These are phyloP conservation scores for Ditylenchus dipsaci DNA, from an alignment of 1,140 invertebrate genomes.

Conservation along the genomic window DNA sequence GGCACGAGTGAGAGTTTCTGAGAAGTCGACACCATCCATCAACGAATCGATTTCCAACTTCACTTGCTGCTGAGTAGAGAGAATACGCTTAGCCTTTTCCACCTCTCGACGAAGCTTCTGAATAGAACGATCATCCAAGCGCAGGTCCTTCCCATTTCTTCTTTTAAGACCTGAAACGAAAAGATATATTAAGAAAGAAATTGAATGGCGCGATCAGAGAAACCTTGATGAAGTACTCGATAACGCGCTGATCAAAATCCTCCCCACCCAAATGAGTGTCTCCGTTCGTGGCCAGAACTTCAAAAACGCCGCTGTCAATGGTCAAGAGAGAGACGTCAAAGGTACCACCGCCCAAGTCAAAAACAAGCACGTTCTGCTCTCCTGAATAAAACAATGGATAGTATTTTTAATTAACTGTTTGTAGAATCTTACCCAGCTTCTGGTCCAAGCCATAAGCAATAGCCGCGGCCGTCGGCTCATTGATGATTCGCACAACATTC, in stretches of 20 bases:
- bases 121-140: constrained; percentile 81
- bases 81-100: constrained; percentile 86
- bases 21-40: constrained; percentile 91
- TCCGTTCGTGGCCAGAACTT: constrained; percentile 91
- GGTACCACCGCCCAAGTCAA: background rate
- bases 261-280: constrained; percentile 91
- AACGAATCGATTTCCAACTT: constrained; percentile 79
- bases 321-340: constrained; percentile 72
- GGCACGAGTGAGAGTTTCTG: constrained; percentile 85
- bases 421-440: constrained; percentile 72
- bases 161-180: constrained; percentile 80
- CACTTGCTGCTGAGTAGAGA: constrained; percentile 88
- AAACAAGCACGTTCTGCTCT: background rate
- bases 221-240: constrained; percentile 78
- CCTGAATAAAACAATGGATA: too few relatives aligned
- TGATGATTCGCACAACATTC: constrained; percentile 71
- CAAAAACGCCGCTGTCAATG: constrained; percentile 87
- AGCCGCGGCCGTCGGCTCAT: constrained; percentile 76
- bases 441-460: constrained; percentile 80
- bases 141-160: constrained; percentile 82
- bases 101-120: constrained; percentile 84
- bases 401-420: too few relatives aligned
- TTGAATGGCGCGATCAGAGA: too few relatives aligned
- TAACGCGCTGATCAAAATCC: constrained; percentile 93
- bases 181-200: too few relatives aligned